Conservation (phyloP, 2,797 vertebrate genomes). For the Sphenodon punctatus region DNA sequence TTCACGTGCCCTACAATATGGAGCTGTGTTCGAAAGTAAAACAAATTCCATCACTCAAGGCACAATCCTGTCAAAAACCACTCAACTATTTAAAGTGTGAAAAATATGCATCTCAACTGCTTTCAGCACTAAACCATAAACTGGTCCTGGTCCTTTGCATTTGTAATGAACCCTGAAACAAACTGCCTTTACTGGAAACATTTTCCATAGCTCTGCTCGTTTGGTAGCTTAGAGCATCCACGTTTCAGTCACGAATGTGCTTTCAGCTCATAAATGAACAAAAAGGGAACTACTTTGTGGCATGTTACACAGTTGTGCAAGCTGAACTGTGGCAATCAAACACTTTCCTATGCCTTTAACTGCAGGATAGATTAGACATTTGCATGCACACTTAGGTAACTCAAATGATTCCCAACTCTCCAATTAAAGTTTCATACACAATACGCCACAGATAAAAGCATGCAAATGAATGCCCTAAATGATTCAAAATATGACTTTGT, state of each 20-base stretch:
- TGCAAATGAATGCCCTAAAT: neutral
- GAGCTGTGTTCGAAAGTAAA: too few species aligned
- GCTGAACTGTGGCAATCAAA: neutral
- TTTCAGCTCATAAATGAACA: neutral
- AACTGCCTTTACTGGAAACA: neutral
- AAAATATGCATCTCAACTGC: neutral
- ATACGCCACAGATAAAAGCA: neutral
- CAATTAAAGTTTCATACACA: neutral
- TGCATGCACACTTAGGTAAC: neutral
- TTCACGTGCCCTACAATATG: too few species aligned
- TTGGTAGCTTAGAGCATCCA: neutral
- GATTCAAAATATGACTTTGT: constrained; percentile 9
- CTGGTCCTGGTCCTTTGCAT: too few species aligned
- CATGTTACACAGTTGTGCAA: neutral
- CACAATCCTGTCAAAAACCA: neutral
- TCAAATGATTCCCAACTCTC: neutral
- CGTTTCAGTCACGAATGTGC: neutral
- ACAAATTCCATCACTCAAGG: neutral
- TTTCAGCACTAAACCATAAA: too few species aligned
- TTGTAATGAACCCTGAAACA: neutral
- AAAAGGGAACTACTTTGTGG: neutral
- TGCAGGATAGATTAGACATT: neutral
- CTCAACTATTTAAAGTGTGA: neutral
- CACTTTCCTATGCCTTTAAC: neutral
- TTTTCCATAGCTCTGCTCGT: neutral